Percentiles rank a stretch among this genome's conserved stretches.
Evolutionary conservation across 1,140 invertebrate species (phyloP).

Genomic region (Heliconius himera): DNA sequence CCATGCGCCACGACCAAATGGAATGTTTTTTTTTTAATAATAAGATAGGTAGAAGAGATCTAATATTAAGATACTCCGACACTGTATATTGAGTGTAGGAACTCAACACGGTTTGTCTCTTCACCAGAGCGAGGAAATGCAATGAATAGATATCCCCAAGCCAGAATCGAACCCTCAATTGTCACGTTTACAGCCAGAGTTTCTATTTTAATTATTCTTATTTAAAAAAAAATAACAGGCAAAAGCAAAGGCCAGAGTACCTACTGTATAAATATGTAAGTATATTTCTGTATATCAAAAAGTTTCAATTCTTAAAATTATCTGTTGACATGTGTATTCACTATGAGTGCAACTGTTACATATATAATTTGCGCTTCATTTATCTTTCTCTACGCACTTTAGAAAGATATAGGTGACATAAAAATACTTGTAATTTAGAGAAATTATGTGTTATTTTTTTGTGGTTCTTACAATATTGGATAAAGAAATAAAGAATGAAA

Average conservation of each 20-base stretch:
- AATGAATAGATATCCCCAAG: no score
- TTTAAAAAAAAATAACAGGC: background rate
- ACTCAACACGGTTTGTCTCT: no score
- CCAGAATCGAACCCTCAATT: no score
- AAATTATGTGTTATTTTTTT: background rate
- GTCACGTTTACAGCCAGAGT: no score
- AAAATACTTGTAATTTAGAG: background rate
- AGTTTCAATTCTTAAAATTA: background rate
- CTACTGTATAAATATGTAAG: background rate
- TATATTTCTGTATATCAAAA: background rate
- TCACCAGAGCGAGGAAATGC: no score
- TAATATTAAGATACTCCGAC: no score
- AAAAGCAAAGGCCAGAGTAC: background rate
- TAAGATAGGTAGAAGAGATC: no score
- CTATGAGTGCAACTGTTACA: background rate
- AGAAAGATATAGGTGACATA: background rate
- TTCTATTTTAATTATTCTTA: no score
- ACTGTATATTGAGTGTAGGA: no score
- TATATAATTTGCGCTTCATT: constrained; percentile 31
- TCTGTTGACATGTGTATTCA: background rate
- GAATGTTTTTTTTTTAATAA: no score
- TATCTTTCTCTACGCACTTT: constrained; percentile 38
- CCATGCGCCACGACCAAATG: no score
- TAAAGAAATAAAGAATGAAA: background rate
- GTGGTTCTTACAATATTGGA: background rate